Percentiles rank a stretch among this genome's conserved stretches.
phyloP scores from a whole-genome alignment of 2,113 vertebrate species.

The Rana temporaria region DNA sequence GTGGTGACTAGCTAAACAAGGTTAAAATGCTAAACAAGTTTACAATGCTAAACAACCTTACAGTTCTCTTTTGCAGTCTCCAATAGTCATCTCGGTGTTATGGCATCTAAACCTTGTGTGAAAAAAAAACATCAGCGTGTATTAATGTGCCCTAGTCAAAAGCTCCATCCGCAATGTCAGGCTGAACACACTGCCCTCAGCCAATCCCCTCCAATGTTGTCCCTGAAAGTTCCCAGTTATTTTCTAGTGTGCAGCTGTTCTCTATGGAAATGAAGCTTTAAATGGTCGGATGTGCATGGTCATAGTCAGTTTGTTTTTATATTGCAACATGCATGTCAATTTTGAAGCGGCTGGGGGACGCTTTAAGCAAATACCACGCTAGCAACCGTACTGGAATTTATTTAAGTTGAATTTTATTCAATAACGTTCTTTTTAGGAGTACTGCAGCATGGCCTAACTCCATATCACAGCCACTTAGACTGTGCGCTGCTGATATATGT shows the following conservation, averaged over 20 bases:
- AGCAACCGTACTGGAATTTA: slow-evolving; percentile 42
- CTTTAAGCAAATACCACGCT: slow-evolving; percentile 53
- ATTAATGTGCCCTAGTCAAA: slow-evolving; percentile 28
- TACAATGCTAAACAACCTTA: no score
- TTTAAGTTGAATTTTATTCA: slow-evolving; percentile 57
- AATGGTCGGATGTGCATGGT: slow-evolving; percentile 55
- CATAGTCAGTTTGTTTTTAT: slow-evolving; percentile 54
- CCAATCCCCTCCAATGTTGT: slow-evolving; percentile 26
- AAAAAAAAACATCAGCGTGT: slow-evolving; percentile 4
- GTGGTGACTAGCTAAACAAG: no score
- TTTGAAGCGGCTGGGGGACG: slow-evolving; percentile 40
- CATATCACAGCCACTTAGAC: slow-evolving; percentile 62
- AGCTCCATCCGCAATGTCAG: slow-evolving; percentile 38
- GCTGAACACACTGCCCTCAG: background rate
- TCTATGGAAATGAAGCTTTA: slow-evolving; percentile 55
- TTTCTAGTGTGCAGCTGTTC: slow-evolving; percentile 49
- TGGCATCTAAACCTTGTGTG: background rate
- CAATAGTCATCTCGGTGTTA: no score
- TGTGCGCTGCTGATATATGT: slow-evolving; percentile 65
- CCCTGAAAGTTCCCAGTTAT: slow-evolving; percentile 36
- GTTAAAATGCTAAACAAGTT: no score
- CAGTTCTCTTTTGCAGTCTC: no score
- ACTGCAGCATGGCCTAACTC: slow-evolving; percentile 62
- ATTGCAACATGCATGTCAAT: slow-evolving; percentile 57
- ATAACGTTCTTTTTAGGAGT: slow-evolving; percentile 69